Evolutionary conservation across 2,113 vertebrate species (phyloP).

Genomic region (Pteruthius melanotis): DNA sequence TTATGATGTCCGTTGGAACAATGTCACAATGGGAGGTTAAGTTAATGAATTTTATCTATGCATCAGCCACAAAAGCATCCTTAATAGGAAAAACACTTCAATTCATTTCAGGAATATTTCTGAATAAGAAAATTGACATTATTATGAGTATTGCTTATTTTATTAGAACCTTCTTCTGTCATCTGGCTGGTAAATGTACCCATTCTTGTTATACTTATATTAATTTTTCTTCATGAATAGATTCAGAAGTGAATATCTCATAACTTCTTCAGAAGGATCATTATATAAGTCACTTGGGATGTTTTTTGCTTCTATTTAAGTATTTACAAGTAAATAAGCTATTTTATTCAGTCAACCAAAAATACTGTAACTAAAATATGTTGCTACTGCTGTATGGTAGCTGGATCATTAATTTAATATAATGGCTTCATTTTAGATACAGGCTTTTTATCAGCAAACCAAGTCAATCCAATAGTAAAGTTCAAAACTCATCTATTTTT

Average conservation of each 20-base stretch:
- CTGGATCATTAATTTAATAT: constrained; percentile 12
- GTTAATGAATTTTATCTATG: neutral
- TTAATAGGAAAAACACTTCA: neutral
- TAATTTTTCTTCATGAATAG: neutral
- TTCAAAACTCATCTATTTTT: neutral
- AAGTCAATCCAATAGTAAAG: neutral
- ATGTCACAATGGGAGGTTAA: neutral
- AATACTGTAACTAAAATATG: neutral
- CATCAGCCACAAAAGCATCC: neutral
- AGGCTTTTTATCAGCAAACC: neutral
- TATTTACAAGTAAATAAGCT: constrained; percentile 34
- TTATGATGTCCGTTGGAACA: neutral
- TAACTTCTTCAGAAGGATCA: neutral
- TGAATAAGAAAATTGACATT: neutral
- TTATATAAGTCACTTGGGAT: neutral
- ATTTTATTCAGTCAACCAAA: neutral
- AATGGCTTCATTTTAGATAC: neutral
- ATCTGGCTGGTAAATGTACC: neutral
- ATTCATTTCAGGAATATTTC: neutral
- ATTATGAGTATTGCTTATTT: neutral
- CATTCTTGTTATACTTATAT: neutral
- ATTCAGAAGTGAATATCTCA: neutral
- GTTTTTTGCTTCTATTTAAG: neutral
- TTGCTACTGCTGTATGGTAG: neutral
- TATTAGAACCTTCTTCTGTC: neutral